phyloP scores from a whole-genome alignment of 1,140 invertebrate genomes.

The Aradophagus sp. region DNA sequence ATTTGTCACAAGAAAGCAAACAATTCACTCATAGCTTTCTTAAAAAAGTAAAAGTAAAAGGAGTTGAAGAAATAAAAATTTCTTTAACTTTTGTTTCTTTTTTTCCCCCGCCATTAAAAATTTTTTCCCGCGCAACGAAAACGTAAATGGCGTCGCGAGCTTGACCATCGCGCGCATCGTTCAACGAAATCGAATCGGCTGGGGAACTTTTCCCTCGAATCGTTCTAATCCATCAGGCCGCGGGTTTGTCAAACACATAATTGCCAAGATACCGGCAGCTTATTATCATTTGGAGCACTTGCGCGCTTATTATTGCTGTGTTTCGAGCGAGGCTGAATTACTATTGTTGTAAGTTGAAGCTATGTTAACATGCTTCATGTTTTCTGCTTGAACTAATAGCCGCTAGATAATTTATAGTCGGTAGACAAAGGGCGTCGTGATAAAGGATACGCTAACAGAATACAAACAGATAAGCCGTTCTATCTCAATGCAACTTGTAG shows the following conservation, averaged over 20 bases:
- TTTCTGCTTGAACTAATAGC: constrained; percentile 57
- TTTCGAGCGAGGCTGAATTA: constrained; percentile 30
- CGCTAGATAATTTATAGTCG: constrained; percentile 47
- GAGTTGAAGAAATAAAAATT: no score
- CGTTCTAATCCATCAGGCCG: not conserved
- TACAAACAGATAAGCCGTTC: constrained; percentile 55
- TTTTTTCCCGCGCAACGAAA: no score
- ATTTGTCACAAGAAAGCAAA: no score
- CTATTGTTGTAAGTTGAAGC: constrained; percentile 51
- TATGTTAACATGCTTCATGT: constrained; percentile 51
- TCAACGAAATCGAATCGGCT: not conserved
- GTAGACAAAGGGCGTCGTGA: constrained; percentile 47
- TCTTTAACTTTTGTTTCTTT: no score
- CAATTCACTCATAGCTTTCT: no score
- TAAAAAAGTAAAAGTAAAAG: no score
- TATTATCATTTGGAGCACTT: constrained; percentile 31
- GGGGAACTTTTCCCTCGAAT: constrained; percentile 3
- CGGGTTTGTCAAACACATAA: constrained; percentile 16
- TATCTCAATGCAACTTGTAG: constrained; percentile 49
- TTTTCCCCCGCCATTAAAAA: no score
- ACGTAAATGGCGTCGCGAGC: not conserved
- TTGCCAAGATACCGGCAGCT: constrained; percentile 25
- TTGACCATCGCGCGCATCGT: not conserved
- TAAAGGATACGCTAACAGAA: constrained; percentile 56
- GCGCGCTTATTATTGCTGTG: constrained; percentile 31